phyloP scores from a whole-genome alignment of 2,113 vertebrate genomes.

The Tyrannus savana region DNA sequence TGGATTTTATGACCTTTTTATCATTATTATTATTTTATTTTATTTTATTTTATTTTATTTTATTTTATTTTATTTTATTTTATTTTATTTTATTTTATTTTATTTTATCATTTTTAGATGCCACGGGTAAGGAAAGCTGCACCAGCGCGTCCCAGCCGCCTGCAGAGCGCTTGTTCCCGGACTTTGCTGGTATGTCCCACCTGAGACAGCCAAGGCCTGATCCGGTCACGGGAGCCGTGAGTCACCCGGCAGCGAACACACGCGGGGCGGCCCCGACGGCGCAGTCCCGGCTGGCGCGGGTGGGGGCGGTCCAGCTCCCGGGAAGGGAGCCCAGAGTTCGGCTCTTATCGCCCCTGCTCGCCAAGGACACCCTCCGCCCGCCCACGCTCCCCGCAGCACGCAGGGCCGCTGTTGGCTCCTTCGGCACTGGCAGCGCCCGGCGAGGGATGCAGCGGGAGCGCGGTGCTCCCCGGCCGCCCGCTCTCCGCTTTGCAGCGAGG shows the following conservation, averaged over 20 bases:
- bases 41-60: background rate
- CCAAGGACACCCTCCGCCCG: rapidly evolving
- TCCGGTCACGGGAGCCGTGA: background rate
- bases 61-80: background rate
- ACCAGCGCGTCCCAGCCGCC: rapidly evolving
- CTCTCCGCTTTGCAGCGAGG: rapidly evolving
- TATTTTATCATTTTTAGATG: background rate
- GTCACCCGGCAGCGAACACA: background rate
- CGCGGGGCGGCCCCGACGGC: background rate
- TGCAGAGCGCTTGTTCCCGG: background rate
- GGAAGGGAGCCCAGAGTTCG: background rate
- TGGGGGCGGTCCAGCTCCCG: rapidly evolving
- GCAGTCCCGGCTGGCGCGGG: background rate
- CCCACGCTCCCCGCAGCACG: background rate
- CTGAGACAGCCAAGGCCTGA: background rate
- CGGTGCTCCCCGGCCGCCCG: rapidly evolving
- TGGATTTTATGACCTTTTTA: background rate
- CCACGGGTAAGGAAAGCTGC: background rate
- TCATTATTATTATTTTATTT: background rate
- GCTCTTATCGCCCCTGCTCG: background rate
- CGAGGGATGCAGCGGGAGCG: background rate
- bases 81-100: background rate
- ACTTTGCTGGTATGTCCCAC: background rate
- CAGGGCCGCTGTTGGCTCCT: background rate
- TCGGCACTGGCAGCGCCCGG: background rate